Base-by-base conservation (phyloP, 1,140 invertebrate species). In the Oryctes rhinoceros region DNA sequence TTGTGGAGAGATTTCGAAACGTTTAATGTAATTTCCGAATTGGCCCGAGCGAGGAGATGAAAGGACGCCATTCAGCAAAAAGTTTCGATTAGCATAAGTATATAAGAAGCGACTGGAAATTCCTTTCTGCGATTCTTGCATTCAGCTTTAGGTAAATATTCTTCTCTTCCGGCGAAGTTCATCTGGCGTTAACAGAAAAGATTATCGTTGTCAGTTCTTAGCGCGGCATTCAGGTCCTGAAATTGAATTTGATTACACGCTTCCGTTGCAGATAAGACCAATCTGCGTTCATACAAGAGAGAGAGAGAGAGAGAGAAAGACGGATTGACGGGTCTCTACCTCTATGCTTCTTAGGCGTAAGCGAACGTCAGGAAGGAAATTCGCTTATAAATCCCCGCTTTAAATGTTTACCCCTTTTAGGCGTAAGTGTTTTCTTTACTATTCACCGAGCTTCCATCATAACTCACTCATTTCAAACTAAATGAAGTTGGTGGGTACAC, bases 191-290 rank as follows among this genome's bases (percentile, higher is more conserved):
- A 81, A 81, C 77, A 81, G 81, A 79, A 79, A 44, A 83, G 82
- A 83, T 82, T 83, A 83, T 82, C 82, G 78, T 80, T 83, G 82
- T 82, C 82, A 82, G 18, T 76, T 79, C 75, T 78, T 65, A 67
- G 78, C 65, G 79, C 79, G 37, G 77, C 76, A 79, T 81, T 76
- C 71, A 81, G 78, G 49, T 53, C 49, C 67, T 80, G 80, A 83
- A 84, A 84, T 84, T 84, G 82, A 84, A 84, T 84, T 84, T 84
- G 83, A 84, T 84, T 84, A 84, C 82, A 81, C 82, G 83, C 81
- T 80, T 83, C 81, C 82, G 78, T 78, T 78, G 59, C 82, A 80
- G 83, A 84, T 84, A 84, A 84, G 82, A 80, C 81, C 83, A 84
- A 84, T 84, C 83, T 83, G 80, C 80, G 78, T 82, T 81, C 80